Evolutionary conservation across 2,797 vertebrate genomes (phyloP).

Genomic region (Salarias fasciatus): DNA sequence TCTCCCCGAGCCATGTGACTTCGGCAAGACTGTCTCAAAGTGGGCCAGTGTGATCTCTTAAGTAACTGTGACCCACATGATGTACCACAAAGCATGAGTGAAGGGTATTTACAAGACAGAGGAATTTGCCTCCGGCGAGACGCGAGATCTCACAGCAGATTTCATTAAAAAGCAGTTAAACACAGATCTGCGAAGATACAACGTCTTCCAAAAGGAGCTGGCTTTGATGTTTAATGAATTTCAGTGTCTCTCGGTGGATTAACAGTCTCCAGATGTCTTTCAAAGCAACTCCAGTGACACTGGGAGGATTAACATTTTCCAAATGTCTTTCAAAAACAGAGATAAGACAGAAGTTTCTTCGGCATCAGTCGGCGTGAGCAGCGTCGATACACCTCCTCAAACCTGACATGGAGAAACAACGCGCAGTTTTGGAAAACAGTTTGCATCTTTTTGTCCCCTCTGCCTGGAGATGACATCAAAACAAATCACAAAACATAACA

Average conservation of each 20-base stretch:
- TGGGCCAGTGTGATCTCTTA: slow-evolving; percentile 62
- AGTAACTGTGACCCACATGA: slow-evolving; percentile 71
- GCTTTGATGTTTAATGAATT: slow-evolving; percentile 53
- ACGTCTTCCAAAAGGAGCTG: slow-evolving; percentile 6
- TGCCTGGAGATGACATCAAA: slow-evolving; percentile 31
- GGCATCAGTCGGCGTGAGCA: slow-evolving; percentile 32
- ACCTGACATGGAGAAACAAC: not conserved
- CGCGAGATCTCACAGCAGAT: slow-evolving; percentile 12
- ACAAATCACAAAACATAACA: slow-evolving; percentile 26
- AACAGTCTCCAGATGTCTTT: slow-evolving; percentile 26
- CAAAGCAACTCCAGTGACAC: slow-evolving; percentile 27
- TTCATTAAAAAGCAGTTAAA: slow-evolving; percentile 32
- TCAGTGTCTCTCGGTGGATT: slow-evolving; percentile 40
- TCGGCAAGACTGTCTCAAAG: slow-evolving; percentile 51
- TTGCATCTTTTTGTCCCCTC: slow-evolving; percentile 14
- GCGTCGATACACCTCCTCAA: slow-evolving; percentile 37
- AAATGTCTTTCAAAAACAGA: slow-evolving; percentile 30
- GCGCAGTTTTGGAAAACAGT: slow-evolving; percentile 9
- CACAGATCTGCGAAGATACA: slow-evolving; percentile 28
- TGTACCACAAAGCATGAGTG: slow-evolving; percentile 40
- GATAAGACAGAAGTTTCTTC: slow-evolving; percentile 33
- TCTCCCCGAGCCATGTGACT: slow-evolving; percentile 77
- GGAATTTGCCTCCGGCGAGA: slow-evolving; percentile 9
- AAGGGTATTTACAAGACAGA: slow-evolving; percentile 40
- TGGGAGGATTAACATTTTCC: slow-evolving; percentile 21